Evolutionary conservation across 2,113 vertebrate genomes (phyloP).

Genomic region (Saguinus imperator): DNA sequence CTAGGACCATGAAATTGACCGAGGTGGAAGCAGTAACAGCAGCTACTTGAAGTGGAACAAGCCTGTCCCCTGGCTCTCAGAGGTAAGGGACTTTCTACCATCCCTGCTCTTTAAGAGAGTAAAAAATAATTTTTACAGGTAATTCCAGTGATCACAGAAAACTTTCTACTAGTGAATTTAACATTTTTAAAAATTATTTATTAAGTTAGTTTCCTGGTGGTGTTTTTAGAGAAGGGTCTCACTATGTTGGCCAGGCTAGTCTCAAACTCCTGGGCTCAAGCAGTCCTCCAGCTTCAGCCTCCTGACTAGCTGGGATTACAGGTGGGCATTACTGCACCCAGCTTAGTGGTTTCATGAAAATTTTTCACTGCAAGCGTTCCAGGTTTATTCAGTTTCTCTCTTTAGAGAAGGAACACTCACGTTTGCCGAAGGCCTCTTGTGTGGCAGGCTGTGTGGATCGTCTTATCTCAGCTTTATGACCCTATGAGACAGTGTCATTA

Average conservation of each 20-base stretch:
- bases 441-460: background rate
- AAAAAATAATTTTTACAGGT: background rate
- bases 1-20: constrained; percentile 55
- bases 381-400: background rate
- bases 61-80: constrained; percentile 76
- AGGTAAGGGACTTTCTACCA: constrained; percentile 54
- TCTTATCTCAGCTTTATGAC: background rate
- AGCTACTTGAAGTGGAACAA: constrained; percentile 75
- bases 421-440: background rate
- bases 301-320: background rate
- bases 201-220: background rate
- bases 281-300: background rate
- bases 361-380: background rate
- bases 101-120: background rate
- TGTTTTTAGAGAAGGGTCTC: background rate
- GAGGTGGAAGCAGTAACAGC: background rate
- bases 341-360: too few relatives aligned
- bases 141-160: background rate
- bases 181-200: background rate
- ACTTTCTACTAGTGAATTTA: background rate
- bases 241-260: background rate
- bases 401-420: background rate
- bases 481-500: background rate
- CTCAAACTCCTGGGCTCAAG: background rate
- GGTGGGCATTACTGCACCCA: too few relatives aligned